Evolutionary conservation across 1,140 invertebrate genomes (phyloP), one percentile per base, ranked within the genome.

Genomic region (Homalodisca vitripennis): DNA sequence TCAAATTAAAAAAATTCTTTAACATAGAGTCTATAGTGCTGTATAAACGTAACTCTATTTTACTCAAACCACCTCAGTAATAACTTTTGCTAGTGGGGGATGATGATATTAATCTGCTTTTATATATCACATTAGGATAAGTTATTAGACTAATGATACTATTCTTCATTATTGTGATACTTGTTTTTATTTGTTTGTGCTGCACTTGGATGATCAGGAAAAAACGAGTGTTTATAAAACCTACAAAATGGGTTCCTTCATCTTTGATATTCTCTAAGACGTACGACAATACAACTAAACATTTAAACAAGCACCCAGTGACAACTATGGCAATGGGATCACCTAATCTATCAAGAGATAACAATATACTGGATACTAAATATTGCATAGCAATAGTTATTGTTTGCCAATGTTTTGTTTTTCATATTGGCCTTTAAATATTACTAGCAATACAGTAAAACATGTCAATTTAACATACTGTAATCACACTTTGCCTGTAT

Each of bases 161-260:
- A 62, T 24, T 14, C 2, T 13, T 26, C 2, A 13, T 62, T 62
- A 6, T 26, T 12, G 10, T n/a, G 12, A 20, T 31, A 6, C 46
- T 26, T 66, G 14, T 3, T 48, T 34, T 66, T 1, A 47, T 48
- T 69, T 69, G 27, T 57, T 62, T 69, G 27, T 69, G 41, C 66
- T 27, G 6, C 34, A 27, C 2, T 27, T 30, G 55, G 55, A 60
- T 27, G 26, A 30, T 27, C 22, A 60, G 55, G 55, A 66, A 66
- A 47, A 24, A n/a, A 22, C n/a, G n/a, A 26, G 22, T 66, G 1
- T 47, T 46, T 32, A 34, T 66, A 46, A 66, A 46, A 46, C 63
- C 63, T 46, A 66, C 67, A 34, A 60, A 71, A 14, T 71, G 70
- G 70, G 65, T 67, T 29, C 70, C 70, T 30, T 71, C 70, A 10